Evolutionary conservation across 2,113 vertebrate genomes (phyloP).

Genomic region (Symphodus melops): DNA sequence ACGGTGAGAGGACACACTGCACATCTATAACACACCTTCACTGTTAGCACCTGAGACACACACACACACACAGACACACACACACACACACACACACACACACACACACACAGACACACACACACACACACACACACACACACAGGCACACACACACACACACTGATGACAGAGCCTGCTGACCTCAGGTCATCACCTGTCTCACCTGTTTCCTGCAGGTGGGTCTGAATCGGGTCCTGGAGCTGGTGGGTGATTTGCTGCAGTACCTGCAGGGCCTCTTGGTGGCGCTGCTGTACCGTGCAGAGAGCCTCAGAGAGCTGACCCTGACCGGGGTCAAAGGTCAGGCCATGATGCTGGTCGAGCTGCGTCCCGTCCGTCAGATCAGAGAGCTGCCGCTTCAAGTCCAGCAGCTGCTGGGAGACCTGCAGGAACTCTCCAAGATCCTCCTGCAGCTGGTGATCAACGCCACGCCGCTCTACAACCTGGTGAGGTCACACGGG

Average conservation of each 20-base stretch:
- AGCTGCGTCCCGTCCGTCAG: conserved; percentile 56
- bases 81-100: no score
- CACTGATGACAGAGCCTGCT: no score
- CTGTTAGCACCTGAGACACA: no score
- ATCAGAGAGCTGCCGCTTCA: conserved; percentile 62
- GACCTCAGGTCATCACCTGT: no score
- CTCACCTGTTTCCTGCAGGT: conserved; percentile 47
- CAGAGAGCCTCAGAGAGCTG: conserved; percentile 49
- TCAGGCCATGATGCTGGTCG: conserved; percentile 28
- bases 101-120: no score
- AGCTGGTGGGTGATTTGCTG: conserved; percentile 50
- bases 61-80: no score
- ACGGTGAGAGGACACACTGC: conserved; percentile 50
- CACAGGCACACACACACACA: no score
- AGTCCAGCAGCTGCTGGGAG: conserved; percentile 50
- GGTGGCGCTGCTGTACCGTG: conserved; percentile 53
- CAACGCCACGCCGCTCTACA: conserved; percentile 80
- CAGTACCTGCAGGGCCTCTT: conserved; percentile 62
- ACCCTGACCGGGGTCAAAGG: conserved; percentile 26
- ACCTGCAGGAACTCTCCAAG: conserved; percentile 72
- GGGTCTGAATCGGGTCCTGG: conserved; percentile 62
- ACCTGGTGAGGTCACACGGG: conserved; percentile 62
- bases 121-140: no score
- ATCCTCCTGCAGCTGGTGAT: conserved; percentile 77
- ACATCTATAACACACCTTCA: not conserved